Evolutionary conservation across 2,797 vertebrate species (phyloP).

Genomic region (Rallus crepitans): DNA sequence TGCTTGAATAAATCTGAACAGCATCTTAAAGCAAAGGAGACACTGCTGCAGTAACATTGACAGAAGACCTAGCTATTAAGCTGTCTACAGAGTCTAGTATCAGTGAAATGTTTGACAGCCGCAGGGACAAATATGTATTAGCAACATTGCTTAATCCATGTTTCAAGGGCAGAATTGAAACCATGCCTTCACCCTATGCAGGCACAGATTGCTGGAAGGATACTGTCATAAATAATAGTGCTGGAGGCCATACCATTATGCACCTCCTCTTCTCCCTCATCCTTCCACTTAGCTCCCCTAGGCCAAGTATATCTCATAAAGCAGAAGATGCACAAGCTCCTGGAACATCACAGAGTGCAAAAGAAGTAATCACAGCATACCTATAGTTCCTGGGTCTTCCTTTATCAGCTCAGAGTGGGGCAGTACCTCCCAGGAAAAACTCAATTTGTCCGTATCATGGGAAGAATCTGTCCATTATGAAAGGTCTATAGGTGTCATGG

Average conservation of each 20-base stretch:
- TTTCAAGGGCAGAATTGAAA: slow-evolving; percentile 82
- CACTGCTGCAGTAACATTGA: slow-evolving; percentile 76
- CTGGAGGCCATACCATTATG: slow-evolving; percentile 67
- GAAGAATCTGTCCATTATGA: slow-evolving; percentile 62
- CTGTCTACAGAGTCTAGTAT: slow-evolving; percentile 80
- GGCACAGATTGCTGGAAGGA: slow-evolving; percentile 72
- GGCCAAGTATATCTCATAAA: slow-evolving; percentile 71
- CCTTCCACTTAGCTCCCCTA: slow-evolving; percentile 59
- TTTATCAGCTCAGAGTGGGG: slow-evolving; percentile 59
- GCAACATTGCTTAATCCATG: slow-evolving; percentile 80
- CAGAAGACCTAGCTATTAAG: slow-evolving; percentile 82
- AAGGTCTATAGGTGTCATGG: slow-evolving; percentile 62
- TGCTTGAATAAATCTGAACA: slow-evolving; percentile 77
- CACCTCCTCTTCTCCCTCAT: slow-evolving; percentile 66
- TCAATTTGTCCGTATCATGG: slow-evolving; percentile 41
- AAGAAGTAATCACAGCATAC: slow-evolving; percentile 61
- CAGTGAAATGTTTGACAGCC: slow-evolving; percentile 82
- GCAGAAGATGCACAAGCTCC: slow-evolving; percentile 68
- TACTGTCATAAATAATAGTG: slow-evolving; percentile 75
- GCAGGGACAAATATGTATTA: slow-evolving; percentile 79
- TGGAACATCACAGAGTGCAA: slow-evolving; percentile 59
- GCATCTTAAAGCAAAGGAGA: slow-evolving; percentile 77
- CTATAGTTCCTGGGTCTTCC: slow-evolving; percentile 44
- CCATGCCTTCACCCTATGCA: slow-evolving; percentile 70
- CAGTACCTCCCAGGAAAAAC: slow-evolving; percentile 68